phyloP scores from a whole-genome alignment of 2,113 vertebrate genomes.

The Lagenorhynchus albirostris region DNA sequence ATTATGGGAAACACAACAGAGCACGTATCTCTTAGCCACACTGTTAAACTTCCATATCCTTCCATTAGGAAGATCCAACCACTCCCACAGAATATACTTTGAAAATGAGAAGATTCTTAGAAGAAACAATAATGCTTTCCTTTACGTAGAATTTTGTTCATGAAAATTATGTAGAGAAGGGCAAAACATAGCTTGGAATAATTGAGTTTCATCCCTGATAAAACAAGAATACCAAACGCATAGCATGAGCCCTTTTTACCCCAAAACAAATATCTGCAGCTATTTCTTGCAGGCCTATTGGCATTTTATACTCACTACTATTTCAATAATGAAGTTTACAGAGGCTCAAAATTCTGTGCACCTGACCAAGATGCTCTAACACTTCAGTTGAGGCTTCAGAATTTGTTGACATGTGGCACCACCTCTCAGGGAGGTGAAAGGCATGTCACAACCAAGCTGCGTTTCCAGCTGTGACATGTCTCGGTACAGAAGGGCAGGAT shows the following conservation, averaged over 20 bases:
- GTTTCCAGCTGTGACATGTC: constrained; percentile 35
- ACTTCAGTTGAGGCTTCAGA: neutral
- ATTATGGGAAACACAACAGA: neutral
- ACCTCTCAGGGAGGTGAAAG: constrained; percentile 19
- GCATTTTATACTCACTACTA: accelerated
- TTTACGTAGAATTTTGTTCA: neutral
- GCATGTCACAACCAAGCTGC: neutral
- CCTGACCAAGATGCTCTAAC: neutral
- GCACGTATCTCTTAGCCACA: neutral
- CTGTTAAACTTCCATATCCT: neutral
- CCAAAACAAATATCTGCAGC: no score
- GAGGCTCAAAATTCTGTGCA: neutral
- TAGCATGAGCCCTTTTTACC: accelerated
- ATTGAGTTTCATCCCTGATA: neutral
- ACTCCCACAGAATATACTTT: neutral
- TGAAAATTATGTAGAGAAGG: neutral
- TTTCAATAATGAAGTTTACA: neutral
- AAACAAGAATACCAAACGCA: neutral
- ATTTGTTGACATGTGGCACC: neutral
- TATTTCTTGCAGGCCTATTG: no score
- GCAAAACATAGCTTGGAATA: neutral
- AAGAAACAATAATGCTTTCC: neutral
- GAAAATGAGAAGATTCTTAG: neutral
- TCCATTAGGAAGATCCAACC: neutral
- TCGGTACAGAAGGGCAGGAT: neutral